phyloP scores from a whole-genome alignment of 2,888 invertebrate genomes.

The Octodonta nipae region DNA sequence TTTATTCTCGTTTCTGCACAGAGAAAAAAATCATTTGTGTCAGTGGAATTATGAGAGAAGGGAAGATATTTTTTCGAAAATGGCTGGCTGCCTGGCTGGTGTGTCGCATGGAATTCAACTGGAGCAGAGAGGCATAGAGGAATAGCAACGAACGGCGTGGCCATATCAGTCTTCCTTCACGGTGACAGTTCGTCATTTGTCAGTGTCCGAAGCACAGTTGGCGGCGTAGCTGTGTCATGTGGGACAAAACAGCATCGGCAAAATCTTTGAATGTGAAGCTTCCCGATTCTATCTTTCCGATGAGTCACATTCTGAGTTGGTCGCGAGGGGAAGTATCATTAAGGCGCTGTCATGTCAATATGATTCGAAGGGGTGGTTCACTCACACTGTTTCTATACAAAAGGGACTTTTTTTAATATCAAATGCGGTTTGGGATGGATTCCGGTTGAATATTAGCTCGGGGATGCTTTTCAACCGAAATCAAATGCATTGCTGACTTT shows the following conservation, averaged over 20 bases:
- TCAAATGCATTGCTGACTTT: constrained; percentile 31
- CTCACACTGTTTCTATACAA: constrained; percentile 32
- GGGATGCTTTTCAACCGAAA: constrained; percentile 30
- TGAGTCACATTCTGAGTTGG: constrained; percentile 28
- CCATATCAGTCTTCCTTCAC: constrained; percentile 42
- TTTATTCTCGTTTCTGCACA: constrained; percentile 31
- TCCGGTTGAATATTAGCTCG: constrained; percentile 33
- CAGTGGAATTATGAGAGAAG: constrained; percentile 29
- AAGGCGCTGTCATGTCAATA: constrained; percentile 40
- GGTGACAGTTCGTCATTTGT: constrained; percentile 42
- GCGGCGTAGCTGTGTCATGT: constrained; percentile 37
- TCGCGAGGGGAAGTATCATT: constrained; percentile 36
- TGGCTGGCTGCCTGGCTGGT: constrained; percentile 21
- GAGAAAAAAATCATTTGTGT: constrained; percentile 22
- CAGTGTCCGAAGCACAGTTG: constrained; percentile 39
- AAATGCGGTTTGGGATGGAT: constrained; percentile 34
- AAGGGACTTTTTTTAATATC: constrained; percentile 34
- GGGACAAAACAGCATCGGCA: constrained; percentile 38
- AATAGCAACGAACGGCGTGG: constrained; percentile 32
- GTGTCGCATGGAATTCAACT: constrained; percentile 31
- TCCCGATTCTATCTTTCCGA: constrained; percentile 1
- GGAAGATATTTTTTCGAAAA: constrained; percentile 33
- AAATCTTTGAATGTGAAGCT: constrained; percentile 29
- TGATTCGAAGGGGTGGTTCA: constrained; percentile 36
- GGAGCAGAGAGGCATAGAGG: constrained; percentile 27